Conservation (phyloP, 2,113 vertebrate genomes). For the Suncus etruscus region DNA sequence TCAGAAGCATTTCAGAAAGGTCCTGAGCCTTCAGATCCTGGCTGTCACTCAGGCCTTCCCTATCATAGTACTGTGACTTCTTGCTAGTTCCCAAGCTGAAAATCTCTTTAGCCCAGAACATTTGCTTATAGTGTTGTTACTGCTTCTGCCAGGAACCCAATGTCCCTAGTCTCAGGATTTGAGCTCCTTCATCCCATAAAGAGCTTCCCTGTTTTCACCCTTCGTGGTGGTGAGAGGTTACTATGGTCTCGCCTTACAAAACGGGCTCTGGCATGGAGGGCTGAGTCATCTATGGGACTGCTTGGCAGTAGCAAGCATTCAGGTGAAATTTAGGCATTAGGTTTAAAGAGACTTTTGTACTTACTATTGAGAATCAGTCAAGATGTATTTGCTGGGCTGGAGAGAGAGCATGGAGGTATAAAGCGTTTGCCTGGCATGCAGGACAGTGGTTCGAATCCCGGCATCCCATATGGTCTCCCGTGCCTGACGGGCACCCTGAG, state of each 20-base stretch:
- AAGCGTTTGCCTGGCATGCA: too few species aligned
- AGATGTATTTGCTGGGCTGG: background rate
- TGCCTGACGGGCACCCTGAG: too few species aligned
- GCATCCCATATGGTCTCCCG: too few species aligned
- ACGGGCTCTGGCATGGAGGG: background rate
- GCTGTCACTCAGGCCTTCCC: background rate
- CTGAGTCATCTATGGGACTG: background rate
- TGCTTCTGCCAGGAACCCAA: background rate
- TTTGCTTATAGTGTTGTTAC: background rate
- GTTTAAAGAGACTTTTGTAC: background rate
- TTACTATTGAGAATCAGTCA: background rate
- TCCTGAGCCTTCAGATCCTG: background rate
- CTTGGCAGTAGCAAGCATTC: background rate
- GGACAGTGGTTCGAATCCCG: too few species aligned
- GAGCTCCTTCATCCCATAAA: background rate
- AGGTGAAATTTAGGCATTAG: background rate
- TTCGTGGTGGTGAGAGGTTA: accelerated
- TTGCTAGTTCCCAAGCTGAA: background rate
- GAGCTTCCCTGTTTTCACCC: background rate
- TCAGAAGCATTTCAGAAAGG: background rate
- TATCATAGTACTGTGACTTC: background rate
- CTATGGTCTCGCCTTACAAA: background rate
- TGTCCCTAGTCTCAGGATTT: background rate
- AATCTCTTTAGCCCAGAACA: background rate
- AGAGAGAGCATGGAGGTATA: too few species aligned